phyloP scores from a whole-genome alignment of 2,797 vertebrate genomes.

The Anolis apletophallus region DNA sequence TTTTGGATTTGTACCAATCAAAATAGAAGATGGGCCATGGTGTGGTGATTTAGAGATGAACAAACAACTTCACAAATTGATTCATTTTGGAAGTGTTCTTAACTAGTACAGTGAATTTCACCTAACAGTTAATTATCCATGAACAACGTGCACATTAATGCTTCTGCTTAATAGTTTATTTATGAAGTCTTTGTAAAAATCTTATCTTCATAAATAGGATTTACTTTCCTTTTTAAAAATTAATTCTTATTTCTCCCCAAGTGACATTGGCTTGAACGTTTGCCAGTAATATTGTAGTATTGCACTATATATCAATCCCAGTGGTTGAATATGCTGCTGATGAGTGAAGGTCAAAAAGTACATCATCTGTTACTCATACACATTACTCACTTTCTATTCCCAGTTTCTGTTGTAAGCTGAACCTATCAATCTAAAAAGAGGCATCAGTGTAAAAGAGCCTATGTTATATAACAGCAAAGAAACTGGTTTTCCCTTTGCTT shows the following conservation, averaged over 20 bases:
- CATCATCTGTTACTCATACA: conserved; percentile 23
- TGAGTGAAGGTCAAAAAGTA: conserved; percentile 29
- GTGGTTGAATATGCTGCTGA: neutral
- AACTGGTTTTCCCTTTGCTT: neutral
- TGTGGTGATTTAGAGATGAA: neutral
- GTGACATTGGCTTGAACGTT: neutral
- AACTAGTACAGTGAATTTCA: neutral
- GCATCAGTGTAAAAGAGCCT: neutral
- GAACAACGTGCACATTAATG: neutral
- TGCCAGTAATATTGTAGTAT: neutral
- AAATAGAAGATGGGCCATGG: neutral
- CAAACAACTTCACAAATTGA: neutral
- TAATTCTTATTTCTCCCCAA: neutral
- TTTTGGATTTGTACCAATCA: neutral
- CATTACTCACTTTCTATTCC: conserved; percentile 12
- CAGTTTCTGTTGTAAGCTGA: neutral
- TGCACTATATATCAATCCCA: neutral
- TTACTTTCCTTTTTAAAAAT: conserved; percentile 6
- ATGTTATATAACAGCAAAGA: neutral
- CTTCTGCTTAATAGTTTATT: neutral
- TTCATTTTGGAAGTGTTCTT: neutral
- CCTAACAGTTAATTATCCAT: neutral
- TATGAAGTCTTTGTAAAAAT: neutral
- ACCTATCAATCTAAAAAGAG: neutral
- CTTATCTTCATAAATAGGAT: conserved; percentile 3